A percentile compares a stretch with the other conserved stretches of the same genome.
Evolutionary conservation across 2,888 invertebrate genomes (phyloP).

Genomic region (Sarcophaga carnaria): DNA sequence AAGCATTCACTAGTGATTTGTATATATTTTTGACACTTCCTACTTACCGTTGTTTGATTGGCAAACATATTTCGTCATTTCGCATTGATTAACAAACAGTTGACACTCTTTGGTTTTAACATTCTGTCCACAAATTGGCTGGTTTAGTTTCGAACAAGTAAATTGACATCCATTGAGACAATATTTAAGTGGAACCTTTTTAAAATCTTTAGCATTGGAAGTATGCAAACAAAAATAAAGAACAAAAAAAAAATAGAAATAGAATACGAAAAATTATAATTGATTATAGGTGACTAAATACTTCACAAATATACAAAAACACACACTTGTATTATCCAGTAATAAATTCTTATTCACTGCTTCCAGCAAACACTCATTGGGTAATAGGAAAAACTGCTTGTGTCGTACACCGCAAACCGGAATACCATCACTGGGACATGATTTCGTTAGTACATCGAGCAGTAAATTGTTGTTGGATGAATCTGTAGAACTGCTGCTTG

Average conservation of each 20-base stretch:
- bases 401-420: conserved; percentile 73
- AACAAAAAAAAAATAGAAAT: background rate
- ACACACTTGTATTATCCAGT: conserved; percentile 56
- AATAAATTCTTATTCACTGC: conserved; percentile 73
- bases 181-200: conserved; percentile 61
- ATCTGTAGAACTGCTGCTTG: conserved; percentile 22
- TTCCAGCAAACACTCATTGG: conserved; percentile 74
- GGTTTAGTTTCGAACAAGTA: conserved; percentile 62
- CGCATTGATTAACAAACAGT: conserved; percentile 74
- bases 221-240: background rate
- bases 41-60: conserved; percentile 64
- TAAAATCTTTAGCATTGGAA: conserved; percentile 53
- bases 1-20: background rate
- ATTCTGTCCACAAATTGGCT: conserved; percentile 73
- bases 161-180: conserved; percentile 73
- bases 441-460: conserved; percentile 53
- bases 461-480: conserved; percentile 44
- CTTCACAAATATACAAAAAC: background rate
- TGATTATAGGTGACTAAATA: conserved; percentile 17
- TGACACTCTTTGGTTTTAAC: conserved; percentile 64
- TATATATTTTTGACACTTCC: background rate
- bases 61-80: conserved; percentile 73
- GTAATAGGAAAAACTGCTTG: conserved; percentile 73
- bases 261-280: conserved; percentile 21
- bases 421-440: conserved; percentile 73